These are phyloP conservation scores for Morpho deidamia DNA, from an alignment of 2,888 invertebrate genomes.

Conservation along the genomic window DNA sequence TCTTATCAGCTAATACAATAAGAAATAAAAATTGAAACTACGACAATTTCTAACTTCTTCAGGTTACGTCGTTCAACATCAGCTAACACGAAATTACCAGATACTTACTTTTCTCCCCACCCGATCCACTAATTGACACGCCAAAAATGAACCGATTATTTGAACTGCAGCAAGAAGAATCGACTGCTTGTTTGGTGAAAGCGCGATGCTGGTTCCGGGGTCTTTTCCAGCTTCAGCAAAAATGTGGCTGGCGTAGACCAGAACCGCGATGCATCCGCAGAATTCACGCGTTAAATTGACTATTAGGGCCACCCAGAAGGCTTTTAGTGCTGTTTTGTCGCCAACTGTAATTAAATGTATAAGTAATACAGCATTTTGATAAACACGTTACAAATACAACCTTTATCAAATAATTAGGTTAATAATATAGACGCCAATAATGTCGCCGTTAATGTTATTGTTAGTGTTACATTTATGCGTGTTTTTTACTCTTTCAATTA, in stretches of 20 bases:
- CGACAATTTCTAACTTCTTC: too few species aligned
- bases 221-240: constrained; percentile 56
- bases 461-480: too few species aligned
- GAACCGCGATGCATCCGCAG: constrained; percentile 67
- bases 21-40: too few species aligned
- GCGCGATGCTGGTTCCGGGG: constrained; percentile 42
- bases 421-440: too few species aligned
- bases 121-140: constrained; percentile 65
- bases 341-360: constrained; percentile 37
- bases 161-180: constrained; percentile 64
- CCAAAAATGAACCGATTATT: constrained; percentile 63
- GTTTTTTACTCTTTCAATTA: too few species aligned
- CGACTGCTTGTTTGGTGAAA: constrained; percentile 65
- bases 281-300: constrained; percentile 66
- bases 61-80: too few species aligned
- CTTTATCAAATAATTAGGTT: too few species aligned
- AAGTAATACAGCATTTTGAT: too few species aligned
- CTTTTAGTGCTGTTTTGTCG: constrained; percentile 59
- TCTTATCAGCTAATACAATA: too few species aligned
- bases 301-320: constrained; percentile 67
- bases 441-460: too few species aligned
- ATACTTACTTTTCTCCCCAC: constrained; percentile 57
- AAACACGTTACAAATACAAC: too few species aligned
- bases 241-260: constrained; percentile 69
- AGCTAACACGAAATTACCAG: too few species aligned